Percentiles rank a stretch among this genome's conserved stretches.
Evolutionary conservation across 92 coral and sea anemone species (phyloP).

Genomic region (Phenganax stokvisi): DNA sequence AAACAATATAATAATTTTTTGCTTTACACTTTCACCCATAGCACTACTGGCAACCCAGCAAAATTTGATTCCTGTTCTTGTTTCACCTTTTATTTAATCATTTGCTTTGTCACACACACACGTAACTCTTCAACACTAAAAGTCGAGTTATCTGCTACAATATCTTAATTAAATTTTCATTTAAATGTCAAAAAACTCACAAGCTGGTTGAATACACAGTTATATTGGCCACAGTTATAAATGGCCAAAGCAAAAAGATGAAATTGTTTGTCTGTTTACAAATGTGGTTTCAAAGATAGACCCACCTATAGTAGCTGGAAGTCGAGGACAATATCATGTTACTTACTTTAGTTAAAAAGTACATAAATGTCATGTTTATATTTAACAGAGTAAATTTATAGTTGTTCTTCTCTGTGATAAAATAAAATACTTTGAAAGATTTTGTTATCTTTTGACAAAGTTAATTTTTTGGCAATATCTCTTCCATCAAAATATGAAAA

Average conservation of each 20-base stretch:
- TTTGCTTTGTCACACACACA: not conserved
- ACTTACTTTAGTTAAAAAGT: too few species aligned
- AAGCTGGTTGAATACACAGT: not conserved
- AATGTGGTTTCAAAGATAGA: not conserved
- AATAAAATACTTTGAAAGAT: too few species aligned
- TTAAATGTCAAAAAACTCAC: not conserved
- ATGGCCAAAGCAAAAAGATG: slow-evolving; percentile 3
- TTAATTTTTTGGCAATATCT: too few species aligned
- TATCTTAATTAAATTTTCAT: too few species aligned
- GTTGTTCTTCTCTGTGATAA: not conserved
- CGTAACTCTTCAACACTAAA: not conserved
- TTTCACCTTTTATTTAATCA: too few species aligned
- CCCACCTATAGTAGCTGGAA: not conserved
- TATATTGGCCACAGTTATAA: not conserved
- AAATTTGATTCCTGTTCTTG: not conserved
- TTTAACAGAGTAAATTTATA: not conserved
- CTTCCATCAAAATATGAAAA: too few species aligned
- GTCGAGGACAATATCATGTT: not conserved
- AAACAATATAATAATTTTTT: too few species aligned
- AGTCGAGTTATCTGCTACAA: not conserved
- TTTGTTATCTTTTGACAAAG: too few species aligned
- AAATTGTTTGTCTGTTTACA: not conserved
- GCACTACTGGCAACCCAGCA: not conserved
- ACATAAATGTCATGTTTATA: too few species aligned
- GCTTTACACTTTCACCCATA: not conserved